Base-by-base conservation (phyloP, 2,797 vertebrate species). In the Myotis vivesi region DNA sequence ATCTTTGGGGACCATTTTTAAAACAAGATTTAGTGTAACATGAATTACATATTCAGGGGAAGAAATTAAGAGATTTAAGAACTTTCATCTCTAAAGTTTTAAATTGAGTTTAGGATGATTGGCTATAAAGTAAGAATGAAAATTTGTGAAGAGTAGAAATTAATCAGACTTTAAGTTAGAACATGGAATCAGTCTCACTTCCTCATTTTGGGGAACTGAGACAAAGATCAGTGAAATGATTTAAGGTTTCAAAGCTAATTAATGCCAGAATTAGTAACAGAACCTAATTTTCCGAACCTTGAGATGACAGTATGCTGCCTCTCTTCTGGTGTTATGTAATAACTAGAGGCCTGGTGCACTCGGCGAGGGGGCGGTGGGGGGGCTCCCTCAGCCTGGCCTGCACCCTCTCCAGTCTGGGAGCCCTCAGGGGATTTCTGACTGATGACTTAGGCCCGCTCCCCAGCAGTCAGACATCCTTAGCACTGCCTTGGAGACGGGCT, bases 51-150 rank as follows among this genome's bases (percentile, higher is more conserved):
- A 69, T 36, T 44, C 16, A 55, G 41, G 55, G n/a, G 49, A 49
- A 86, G 51, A 83, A 69, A 49, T 36, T 53, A 33, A 82, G 12
- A 71, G 49, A 84, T 55, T 57, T 62, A 83, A 73, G 59, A 86
- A 73, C 79, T 89, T 59, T 59, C 33, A 33, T 89, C 51, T 93
- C 36, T 82, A 68, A 51, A 77, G 22, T 76, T 88, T 76, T 92
- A 72, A 83, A 64, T 59, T 81, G 75, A 64, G 20, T 87, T 75
- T 81, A 95, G 38, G 69, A 51, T 88, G 71, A 77, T 2, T 88
- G n/a, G 33, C 30, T 94, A 7, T 82, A n/a, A 93, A 73, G 9
- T 62, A 81, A 59, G 41, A 86, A 76, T 91, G 23, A 93, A 93
- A 83, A 95, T 55, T 36, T 36, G 7, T 68, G 16, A 83, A 75